These are phyloP conservation scores for Electrophaes corylata DNA, from an alignment of 2,888 invertebrate species.

Conservation along the genomic window DNA sequence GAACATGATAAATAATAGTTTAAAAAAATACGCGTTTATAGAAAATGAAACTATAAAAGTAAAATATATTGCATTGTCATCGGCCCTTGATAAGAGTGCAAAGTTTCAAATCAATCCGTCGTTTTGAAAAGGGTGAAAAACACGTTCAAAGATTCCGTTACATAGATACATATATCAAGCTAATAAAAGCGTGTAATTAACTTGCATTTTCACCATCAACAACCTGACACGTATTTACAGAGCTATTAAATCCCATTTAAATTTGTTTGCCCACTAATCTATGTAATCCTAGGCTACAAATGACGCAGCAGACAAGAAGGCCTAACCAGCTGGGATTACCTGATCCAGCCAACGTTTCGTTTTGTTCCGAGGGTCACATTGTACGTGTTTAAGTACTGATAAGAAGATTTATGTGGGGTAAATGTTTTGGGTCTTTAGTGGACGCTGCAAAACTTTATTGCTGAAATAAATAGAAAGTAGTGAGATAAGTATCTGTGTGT, in stretches of 20 bases:
- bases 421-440: constrained; percentile 23
- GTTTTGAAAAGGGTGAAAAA: too few relatives aligned
- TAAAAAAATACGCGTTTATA: too few relatives aligned
- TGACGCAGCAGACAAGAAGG: constrained; percentile 37
- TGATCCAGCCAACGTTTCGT: constrained; percentile 29
- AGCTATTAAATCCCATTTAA: constrained; percentile 28
- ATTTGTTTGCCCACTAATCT: constrained; percentile 36
- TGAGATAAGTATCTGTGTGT: neutral
- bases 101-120: too few relatives aligned
- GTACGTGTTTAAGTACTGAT: constrained; percentile 43
- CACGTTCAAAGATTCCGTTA: too few relatives aligned
- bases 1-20: too few relatives aligned
- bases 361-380: constrained; percentile 34
- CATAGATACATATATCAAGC: too few relatives aligned
- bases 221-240: constrained; percentile 17
- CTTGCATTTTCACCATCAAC: neutral
- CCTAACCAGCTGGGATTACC: constrained; percentile 36
- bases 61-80: too few relatives aligned
- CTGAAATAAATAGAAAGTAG: constrained; percentile 12
- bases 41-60: too few relatives aligned
- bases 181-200: too few relatives aligned
- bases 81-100: too few relatives aligned
- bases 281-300: constrained; percentile 39
- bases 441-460: constrained; percentile 10
- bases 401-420: constrained; percentile 35